Conservation (phyloP, 2,888 invertebrate species). For the Chirona hameri region DNA sequence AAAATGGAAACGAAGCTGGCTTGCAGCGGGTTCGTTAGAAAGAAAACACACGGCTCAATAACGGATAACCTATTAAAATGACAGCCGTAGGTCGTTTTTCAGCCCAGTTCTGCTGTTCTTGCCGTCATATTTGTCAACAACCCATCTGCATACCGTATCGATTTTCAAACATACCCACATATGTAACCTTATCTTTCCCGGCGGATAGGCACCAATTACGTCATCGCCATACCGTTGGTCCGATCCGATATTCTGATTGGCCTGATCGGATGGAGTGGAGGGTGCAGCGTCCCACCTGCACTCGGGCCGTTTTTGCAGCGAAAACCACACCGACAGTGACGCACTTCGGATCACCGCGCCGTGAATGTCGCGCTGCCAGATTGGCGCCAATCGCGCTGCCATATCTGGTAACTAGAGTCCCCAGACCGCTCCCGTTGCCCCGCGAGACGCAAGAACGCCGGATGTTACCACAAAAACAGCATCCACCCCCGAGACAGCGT, state of each 20-base stretch:
- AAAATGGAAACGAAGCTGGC: no score
- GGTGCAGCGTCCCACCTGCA: neutral
- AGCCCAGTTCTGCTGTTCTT: no score
- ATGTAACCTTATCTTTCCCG: neutral
- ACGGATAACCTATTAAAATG: no score
- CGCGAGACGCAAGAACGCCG: neutral
- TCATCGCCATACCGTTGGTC: neutral
- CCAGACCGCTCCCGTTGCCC: neutral
- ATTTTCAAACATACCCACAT: no score
- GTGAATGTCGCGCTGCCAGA: neutral
- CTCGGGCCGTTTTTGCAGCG: neutral
- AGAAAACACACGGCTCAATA: no score
- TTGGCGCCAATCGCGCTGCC: neutral
- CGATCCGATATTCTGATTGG: neutral
- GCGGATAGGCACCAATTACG: neutral
- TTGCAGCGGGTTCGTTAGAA: no score
- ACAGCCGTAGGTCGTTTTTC: no score
- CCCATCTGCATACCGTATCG: no score
- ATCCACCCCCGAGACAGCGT: neutral
- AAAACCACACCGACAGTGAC: no score
- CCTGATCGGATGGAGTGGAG: neutral
- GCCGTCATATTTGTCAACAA: no score
- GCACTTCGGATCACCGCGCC: neutral
- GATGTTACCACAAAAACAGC: conserved; percentile 8
- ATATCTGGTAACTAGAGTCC: neutral